These are phyloP conservation scores for Poliocrania exsul DNA, from an alignment of 2,797 vertebrate species.

Conservation along the genomic window DNA sequence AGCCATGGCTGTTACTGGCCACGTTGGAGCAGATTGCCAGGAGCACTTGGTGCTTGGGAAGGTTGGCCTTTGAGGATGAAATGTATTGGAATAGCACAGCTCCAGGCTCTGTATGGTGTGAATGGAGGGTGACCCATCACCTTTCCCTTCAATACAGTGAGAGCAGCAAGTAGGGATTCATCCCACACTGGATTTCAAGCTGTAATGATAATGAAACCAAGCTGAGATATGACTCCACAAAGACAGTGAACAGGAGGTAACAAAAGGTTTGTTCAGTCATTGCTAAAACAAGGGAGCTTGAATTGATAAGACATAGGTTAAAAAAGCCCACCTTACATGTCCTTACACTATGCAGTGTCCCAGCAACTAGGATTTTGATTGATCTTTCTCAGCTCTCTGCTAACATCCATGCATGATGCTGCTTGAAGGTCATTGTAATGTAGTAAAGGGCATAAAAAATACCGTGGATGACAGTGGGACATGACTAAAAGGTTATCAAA, in stretches of 20 bases:
- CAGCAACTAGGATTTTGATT: background rate
- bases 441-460: background rate
- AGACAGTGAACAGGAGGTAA: background rate
- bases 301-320: background rate
- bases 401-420: background rate
- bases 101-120: background rate
- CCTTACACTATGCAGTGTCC: background rate
- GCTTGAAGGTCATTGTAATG: background rate
- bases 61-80: background rate
- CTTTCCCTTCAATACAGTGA: background rate
- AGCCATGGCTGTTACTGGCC: background rate
- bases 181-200: background rate
- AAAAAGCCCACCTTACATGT: background rate
- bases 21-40: rapidly evolving
- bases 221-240: background rate
- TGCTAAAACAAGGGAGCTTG: background rate
- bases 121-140: no score
- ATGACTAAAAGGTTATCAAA: background rate
- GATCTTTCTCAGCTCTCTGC: background rate
- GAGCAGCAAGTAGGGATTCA: background rate
- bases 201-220: background rate
- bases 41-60: background rate
- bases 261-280: background rate
- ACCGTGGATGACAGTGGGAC: background rate
- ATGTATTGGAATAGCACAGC: background rate